Evolutionary conservation across 1,140 invertebrate genomes (phyloP), one percentile per base, ranked within the genome.

Genomic region (Scaptomyza montana): DNA sequence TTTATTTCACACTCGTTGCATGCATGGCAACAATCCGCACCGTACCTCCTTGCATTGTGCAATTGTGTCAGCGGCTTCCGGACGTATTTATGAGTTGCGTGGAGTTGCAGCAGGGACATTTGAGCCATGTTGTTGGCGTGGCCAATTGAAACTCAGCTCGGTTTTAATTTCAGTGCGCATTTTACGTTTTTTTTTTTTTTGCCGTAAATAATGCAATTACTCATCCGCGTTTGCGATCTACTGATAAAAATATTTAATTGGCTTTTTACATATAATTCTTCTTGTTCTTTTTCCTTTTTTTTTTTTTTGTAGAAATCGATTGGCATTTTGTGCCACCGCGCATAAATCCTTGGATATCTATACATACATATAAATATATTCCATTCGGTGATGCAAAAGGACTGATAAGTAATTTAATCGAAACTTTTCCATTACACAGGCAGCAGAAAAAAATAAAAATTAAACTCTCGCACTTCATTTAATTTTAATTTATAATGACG

Each of bases 221-320:
- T 77, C 85, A 89, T 89, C 85, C 76, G 62, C 68, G 56, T 68
- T 36, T 70, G 82, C 82, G 82, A 89, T 89, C 78, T 73, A 72
- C 84, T 78, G 84, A 89, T 89, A 89, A 89, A 89, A 89, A 89
- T 80, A 85, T 80, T 74, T 89, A 89, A 89, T 89, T 89, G 85
- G 61, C 77, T 89, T 87, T 78, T 82, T 87, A 64, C 62, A 28
- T 68, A 53, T 55, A 25, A 50, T 56, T 50, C 30, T 25, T 69
- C 50, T 65, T 72, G 59, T 64, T 25, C n/a, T n/a, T n/a, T n/a
- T n/a, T n/a, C n/a, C n/a, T 25, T 25, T 2, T 25, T 25, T 25
- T 25, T 25, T 25, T 25, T 25, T 3, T 25, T 2, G 21, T 25
- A 25, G 21, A 85, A 73, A 86, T 81, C 78, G 82, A 89, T 80